These are phyloP conservation scores for Orchestes rusci DNA, from an alignment of 2,888 invertebrate genomes.

Conservation along the genomic window DNA sequence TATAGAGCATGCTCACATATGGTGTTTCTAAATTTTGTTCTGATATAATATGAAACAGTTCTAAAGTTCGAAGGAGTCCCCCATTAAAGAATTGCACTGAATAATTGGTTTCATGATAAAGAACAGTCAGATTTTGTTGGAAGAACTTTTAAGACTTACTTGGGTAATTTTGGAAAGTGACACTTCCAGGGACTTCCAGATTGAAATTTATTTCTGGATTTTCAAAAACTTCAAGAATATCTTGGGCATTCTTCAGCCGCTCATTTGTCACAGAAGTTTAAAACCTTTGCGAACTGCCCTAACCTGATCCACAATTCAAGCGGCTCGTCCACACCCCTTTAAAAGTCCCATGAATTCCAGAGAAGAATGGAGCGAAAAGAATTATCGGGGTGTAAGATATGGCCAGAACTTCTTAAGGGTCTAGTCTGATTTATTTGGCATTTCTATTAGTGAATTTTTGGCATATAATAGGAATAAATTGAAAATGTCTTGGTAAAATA, in stretches of 20 bases:
- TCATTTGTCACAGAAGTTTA: background rate
- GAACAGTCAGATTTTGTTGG: too few species aligned
- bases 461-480: slow-evolving; percentile 23
- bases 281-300: background rate
- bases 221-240: too few species aligned
- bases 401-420: slow-evolving; percentile 19
- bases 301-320: background rate
- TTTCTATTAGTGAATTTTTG: slow-evolving; percentile 25
- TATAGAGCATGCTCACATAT: too few species aligned
- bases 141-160: too few species aligned
- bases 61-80: too few species aligned
- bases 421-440: slow-evolving; percentile 21
- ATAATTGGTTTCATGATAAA: too few species aligned
- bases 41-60: too few species aligned
- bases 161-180: too few species aligned
- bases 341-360: slow-evolving; percentile 6
- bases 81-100: too few species aligned
- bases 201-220: too few species aligned
- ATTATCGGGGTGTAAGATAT: slow-evolving; percentile 15
- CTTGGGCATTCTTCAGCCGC: background rate
- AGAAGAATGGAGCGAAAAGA: slow-evolving; percentile 14
- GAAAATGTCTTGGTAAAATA: slow-evolving; percentile 15
- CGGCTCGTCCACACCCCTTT: background rate
- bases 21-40: too few species aligned
- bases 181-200: too few species aligned